A percentile compares a stretch with the other conserved stretches of the same genome.
Conservation (phyloP, 1,140 invertebrate genomes). For the Neodiprion pinetum region DNA sequence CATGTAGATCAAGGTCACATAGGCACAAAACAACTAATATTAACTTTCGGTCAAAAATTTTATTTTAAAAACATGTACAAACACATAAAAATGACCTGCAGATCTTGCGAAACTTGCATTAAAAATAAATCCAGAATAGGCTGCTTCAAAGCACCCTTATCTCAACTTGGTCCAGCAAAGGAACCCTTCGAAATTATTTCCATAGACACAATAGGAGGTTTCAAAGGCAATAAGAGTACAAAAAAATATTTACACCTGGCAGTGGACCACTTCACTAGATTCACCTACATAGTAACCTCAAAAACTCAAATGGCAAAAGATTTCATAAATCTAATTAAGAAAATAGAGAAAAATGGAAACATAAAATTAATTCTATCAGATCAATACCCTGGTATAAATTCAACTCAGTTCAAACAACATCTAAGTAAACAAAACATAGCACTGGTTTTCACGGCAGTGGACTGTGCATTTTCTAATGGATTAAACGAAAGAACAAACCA, state of each 20-base stretch:
- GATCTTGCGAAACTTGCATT: conserved; percentile 27
- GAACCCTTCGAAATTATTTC: conserved; percentile 27
- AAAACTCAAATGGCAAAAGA: conserved; percentile 3
- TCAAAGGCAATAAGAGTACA: conserved; percentile 12
- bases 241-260: conserved; percentile 26
- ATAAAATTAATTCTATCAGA: background rate
- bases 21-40: no score
- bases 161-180: conserved; percentile 9
- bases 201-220: conserved; percentile 25
- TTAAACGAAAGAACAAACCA: background rate
- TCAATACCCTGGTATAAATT: conserved; percentile 17
- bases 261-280: conserved; percentile 29
- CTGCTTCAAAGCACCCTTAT: background rate
- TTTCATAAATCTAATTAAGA: background rate
- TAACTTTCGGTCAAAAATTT: conserved; percentile 27
- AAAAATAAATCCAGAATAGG: conserved; percentile 10
- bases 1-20: no score
- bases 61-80: conserved; percentile 31
- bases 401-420: conserved; percentile 20
- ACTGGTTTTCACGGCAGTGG: conserved; percentile 23
- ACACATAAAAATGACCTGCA: conserved; percentile 25
- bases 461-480: conserved; percentile 25
- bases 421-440: conserved; percentile 21
- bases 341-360: background rate
- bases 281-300: conserved; percentile 24